Conservation (phyloP, 2,888 invertebrate species). For the Protophormia terraenovae region DNA sequence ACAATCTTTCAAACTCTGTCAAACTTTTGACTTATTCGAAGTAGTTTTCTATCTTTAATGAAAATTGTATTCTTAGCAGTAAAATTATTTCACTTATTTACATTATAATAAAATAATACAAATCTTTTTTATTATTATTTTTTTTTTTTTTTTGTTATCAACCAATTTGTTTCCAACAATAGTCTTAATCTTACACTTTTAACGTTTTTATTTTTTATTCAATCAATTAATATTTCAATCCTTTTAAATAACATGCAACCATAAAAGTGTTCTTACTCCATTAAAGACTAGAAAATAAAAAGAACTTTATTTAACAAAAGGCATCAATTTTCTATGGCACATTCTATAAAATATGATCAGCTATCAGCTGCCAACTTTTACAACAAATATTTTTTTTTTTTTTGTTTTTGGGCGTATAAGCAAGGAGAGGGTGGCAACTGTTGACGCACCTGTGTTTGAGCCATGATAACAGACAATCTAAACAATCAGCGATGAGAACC, state of each 20-base stretch:
- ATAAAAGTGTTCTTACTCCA: not conserved
- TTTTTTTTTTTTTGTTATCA: no score
- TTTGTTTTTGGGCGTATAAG: constrained; percentile 43
- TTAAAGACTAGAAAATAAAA: not conserved
- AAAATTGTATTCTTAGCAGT: no score
- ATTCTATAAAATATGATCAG: constrained; percentile 49
- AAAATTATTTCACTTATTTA: no score
- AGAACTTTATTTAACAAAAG: constrained; percentile 25
- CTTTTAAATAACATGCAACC: not conserved
- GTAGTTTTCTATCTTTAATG: no score
- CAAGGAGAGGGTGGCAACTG: constrained; percentile 63
- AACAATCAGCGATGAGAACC: constrained; percentile 22
- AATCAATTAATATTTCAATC: constrained; percentile 45
- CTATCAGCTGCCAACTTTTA: constrained; percentile 55
- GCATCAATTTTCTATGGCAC: constrained; percentile 28
- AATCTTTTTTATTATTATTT: no score
- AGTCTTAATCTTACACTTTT: not conserved
- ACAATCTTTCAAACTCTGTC: no score
- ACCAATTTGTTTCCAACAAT: not conserved
- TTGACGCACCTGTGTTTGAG: constrained; percentile 63
- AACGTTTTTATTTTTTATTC: not conserved
- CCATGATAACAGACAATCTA: constrained; percentile 32
- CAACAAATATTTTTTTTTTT: constrained; percentile 47
- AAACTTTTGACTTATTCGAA: no score
- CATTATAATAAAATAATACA: no score